These are phyloP conservation scores for Sphaeridia pumilis DNA, from an alignment of 2,888 invertebrate species.

Conservation along the genomic window DNA sequence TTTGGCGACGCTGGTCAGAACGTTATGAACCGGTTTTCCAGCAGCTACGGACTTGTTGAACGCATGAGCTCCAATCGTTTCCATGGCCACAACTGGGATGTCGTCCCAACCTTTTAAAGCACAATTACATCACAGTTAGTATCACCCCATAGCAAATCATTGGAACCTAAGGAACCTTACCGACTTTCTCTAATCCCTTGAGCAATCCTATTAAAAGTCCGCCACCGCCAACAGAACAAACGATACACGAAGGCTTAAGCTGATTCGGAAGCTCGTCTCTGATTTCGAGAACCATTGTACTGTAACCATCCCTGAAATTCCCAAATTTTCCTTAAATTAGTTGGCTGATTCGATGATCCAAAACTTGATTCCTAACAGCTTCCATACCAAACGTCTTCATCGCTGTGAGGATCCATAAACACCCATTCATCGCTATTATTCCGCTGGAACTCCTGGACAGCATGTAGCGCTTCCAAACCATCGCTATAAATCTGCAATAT, in stretches of 20 bases:
- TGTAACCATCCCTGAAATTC: constrained; percentile 42
- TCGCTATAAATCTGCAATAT: constrained; percentile 5
- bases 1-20: constrained; percentile 40
- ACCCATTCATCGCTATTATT: constrained; percentile 31
- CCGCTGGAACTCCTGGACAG: constrained; percentile 38
- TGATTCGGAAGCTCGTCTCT: constrained; percentile 37
- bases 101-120: constrained; percentile 35
- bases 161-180: too few relatives aligned
- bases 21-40: constrained; percentile 37
- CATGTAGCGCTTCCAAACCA: constrained; percentile 39
- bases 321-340: background rate
- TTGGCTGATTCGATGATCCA: background rate
- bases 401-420: constrained; percentile 42
- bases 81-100: constrained; percentile 43
- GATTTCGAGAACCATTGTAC: constrained; percentile 41
- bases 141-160: too few relatives aligned
- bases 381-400: constrained; percentile 42
- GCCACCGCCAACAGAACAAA: constrained; percentile 45
- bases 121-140: too few relatives aligned
- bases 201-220: constrained; percentile 41
- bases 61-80: constrained; percentile 43
- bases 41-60: constrained; percentile 41
- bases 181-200: constrained; percentile 37
- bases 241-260: constrained; percentile 40
- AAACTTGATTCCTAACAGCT: background rate